phyloP scores from a whole-genome alignment of 1,140 invertebrate genomes.

The Dendrolimus kikuchii region DNA sequence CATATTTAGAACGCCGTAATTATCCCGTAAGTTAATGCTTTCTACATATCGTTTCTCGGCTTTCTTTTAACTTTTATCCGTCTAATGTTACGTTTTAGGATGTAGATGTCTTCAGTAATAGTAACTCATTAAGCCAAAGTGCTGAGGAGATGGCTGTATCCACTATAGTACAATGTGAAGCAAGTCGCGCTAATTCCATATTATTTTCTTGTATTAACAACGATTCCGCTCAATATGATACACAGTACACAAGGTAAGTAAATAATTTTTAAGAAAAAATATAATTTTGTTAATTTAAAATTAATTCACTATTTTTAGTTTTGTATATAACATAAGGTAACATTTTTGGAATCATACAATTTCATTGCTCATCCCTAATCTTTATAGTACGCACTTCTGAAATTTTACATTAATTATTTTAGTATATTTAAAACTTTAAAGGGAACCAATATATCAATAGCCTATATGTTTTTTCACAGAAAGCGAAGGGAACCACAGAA shows the following conservation, averaged over 20 bases:
- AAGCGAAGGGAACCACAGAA: too few species aligned
- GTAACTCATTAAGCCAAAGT: slow-evolving; percentile 53
- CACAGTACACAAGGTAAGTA: slow-evolving; percentile 70
- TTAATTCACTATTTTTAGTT: slow-evolving; percentile 5
- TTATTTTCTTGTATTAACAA: slow-evolving; percentile 73
- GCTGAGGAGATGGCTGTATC: slow-evolving; percentile 70
- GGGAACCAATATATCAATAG: too few species aligned
- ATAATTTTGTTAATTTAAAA: not conserved
- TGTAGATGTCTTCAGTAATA: slow-evolving; percentile 55
- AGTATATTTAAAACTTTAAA: too few species aligned
- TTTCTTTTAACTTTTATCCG: not conserved
- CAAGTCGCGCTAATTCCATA: slow-evolving; percentile 66
- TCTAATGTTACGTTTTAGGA: slow-evolving; percentile 43
- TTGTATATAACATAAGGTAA: too few species aligned
- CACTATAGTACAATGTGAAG: slow-evolving; percentile 66
- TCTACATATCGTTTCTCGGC: not conserved
- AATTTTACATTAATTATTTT: too few species aligned
- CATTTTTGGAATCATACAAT: too few species aligned
- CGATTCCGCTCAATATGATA: slow-evolving; percentile 73
- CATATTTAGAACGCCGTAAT: slow-evolving; percentile 68
- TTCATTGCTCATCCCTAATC: too few species aligned
- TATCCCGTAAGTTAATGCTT: slow-evolving; percentile 56
- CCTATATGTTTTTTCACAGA: too few species aligned
- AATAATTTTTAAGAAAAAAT: not conserved
- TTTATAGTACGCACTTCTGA: too few species aligned